Percentiles rank a stretch among this genome's conserved stretches.
Conservation (phyloP, 2,113 vertebrate genomes). For the Varanus komodoensis region DNA sequence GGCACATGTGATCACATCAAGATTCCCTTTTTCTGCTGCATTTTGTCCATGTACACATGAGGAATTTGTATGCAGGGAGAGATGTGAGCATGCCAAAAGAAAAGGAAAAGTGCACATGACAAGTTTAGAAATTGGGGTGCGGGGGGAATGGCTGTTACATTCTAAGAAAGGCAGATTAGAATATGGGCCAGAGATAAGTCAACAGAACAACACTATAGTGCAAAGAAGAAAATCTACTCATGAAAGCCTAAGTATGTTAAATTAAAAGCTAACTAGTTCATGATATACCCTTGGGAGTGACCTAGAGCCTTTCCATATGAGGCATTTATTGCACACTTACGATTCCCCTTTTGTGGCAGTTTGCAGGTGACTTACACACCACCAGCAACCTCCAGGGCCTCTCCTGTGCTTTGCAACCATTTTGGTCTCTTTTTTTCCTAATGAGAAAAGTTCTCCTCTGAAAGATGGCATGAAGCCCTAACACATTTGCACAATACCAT, state of each 20-base stretch:
- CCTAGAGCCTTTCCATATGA: background rate
- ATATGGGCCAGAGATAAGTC: background rate
- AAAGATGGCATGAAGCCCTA: too few relatives aligned
- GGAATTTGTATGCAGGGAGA: background rate
- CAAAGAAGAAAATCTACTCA: background rate
- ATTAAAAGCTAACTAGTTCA: background rate
- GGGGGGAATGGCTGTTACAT: background rate
- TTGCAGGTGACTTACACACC: too few relatives aligned
- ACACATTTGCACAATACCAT: too few relatives aligned
- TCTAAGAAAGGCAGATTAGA: background rate
- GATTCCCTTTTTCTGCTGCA: background rate
- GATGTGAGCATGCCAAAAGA: background rate
- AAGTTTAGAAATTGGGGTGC: background rate
- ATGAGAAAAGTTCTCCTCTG: too few relatives aligned
- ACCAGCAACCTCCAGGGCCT: too few relatives aligned
- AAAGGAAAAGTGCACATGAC: background rate
- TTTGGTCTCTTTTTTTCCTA: too few relatives aligned
- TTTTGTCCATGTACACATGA: background rate
- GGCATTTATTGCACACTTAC: too few relatives aligned
- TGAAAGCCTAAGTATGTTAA: background rate
- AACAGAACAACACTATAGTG: background rate
- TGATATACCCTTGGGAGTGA: background rate
- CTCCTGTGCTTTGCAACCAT: too few relatives aligned
- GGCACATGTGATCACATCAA: background rate
- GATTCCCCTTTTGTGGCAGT: too few relatives aligned